These are phyloP conservation scores for Drosophila demipolita DNA, from an alignment of 2,888 invertebrate species.

Conservation along the genomic window DNA sequence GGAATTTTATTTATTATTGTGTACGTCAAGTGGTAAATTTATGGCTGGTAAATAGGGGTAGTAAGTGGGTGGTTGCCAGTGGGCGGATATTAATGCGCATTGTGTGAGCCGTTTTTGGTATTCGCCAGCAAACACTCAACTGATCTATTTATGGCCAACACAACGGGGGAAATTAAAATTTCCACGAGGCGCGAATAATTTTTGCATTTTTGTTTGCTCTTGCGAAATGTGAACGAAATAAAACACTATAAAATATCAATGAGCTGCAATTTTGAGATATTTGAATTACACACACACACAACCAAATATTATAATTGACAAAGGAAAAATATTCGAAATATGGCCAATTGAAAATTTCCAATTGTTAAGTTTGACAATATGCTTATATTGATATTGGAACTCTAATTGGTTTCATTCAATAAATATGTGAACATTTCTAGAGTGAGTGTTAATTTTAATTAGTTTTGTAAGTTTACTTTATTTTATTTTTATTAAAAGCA, in stretches of 20 bases:
- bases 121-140: slow-evolving; percentile 42
- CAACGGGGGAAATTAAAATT: slow-evolving; percentile 55
- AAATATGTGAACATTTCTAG: not conserved
- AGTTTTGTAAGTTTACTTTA: not conserved
- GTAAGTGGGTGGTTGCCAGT: not conserved
- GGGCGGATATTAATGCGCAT: slow-evolving; percentile 43
- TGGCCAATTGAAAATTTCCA: not conserved
- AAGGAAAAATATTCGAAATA: not conserved
- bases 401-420: not conserved
- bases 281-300: not conserved
- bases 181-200: slow-evolving; percentile 34
- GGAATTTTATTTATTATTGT: slow-evolving; percentile 65
- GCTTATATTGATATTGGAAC: not conserved
- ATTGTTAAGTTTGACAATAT: not conserved
- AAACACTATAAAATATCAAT: slow-evolving; percentile 14
- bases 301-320: not conserved
- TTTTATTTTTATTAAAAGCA: not conserved
- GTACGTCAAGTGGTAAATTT: slow-evolving; percentile 45
- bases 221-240: not conserved
- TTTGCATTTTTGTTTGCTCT: slow-evolving; percentile 18
- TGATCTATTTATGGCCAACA: slow-evolving; percentile 45
- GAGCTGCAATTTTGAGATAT: slow-evolving; percentile 5
- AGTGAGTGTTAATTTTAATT: not conserved
- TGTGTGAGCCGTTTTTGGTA: slow-evolving; percentile 26
- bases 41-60: slow-evolving; percentile 9